A percentile compares a stretch with the other conserved stretches of the same genome.
phyloP scores from a whole-genome alignment of 2,113 vertebrate species.

The Ailurus styani region DNA sequence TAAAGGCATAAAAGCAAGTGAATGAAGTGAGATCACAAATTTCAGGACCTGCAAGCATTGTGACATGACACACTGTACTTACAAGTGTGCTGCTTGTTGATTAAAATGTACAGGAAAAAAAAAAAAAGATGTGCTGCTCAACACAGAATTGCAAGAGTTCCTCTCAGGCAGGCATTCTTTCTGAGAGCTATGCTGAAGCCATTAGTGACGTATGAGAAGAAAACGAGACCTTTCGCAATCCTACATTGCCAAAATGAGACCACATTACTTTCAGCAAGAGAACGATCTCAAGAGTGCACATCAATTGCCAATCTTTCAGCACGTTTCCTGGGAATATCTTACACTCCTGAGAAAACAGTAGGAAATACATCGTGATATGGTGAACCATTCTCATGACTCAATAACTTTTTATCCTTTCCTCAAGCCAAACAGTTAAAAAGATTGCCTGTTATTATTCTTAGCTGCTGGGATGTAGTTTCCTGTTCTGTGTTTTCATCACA shows the following conservation, averaged over 20 bases:
- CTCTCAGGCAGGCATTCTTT: background rate
- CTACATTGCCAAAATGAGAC: background rate
- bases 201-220: background rate
- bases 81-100: background rate
- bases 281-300: background rate
- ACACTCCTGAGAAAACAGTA: background rate
- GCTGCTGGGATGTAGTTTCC: background rate
- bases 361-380: background rate
- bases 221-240: background rate
- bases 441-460: constrained; percentile 16
- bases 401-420: constrained; percentile 7
- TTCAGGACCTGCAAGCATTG: background rate
- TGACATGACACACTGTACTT: background rate
- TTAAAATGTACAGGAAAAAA: background rate
- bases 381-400: background rate
- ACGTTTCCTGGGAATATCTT: background rate
- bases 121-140: background rate
- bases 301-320: background rate
- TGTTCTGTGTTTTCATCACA: constrained; percentile 21
- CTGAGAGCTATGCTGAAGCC: background rate
- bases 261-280: background rate
- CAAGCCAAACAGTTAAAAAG: background rate
- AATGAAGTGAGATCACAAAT: background rate
- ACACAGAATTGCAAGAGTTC: background rate
- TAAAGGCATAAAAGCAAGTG: background rate